Conservation (phyloP, 2,113 vertebrate genomes). For the Otus sunia region DNA sequence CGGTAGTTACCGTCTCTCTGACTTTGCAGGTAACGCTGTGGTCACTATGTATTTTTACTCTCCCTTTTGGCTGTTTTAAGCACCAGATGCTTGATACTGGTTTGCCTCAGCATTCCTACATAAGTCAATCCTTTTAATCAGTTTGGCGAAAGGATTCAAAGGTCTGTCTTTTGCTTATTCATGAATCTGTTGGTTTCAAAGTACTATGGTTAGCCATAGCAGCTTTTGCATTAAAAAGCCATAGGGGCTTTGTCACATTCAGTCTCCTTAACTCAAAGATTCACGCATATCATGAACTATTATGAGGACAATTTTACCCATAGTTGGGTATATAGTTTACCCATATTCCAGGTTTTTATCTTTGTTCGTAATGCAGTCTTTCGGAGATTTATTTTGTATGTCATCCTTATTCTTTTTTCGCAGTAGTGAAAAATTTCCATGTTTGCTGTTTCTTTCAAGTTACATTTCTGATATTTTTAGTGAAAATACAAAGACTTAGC, state of each 20-base stretch:
- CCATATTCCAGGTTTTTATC: neutral
- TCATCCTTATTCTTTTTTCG: neutral
- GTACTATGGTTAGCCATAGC: neutral
- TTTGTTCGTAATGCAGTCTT: neutral
- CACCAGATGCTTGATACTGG: neutral
- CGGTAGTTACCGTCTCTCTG: constrained; percentile 85
- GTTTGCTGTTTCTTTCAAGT: neutral
- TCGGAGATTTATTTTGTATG: neutral
- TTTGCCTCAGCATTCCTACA: neutral
- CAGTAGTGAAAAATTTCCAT: neutral
- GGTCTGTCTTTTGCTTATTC: neutral
- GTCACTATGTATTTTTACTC: fast-evolving
- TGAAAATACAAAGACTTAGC: neutral
- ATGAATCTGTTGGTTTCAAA: neutral
- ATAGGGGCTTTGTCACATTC: neutral
- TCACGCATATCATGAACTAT: neutral
- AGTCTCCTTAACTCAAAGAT: neutral
- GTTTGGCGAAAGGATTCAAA: neutral
- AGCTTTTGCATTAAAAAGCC: neutral
- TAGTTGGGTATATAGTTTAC: neutral
- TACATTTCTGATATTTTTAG: neutral
- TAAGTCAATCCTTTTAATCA: neutral
- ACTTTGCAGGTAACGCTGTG: constrained; percentile 82
- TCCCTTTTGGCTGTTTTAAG: neutral
- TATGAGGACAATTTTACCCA: neutral